Percentiles rank a stretch among this genome's conserved stretches.
phyloP scores from a whole-genome alignment of 2,888 invertebrate species.

The Masnerella sp. region DNA sequence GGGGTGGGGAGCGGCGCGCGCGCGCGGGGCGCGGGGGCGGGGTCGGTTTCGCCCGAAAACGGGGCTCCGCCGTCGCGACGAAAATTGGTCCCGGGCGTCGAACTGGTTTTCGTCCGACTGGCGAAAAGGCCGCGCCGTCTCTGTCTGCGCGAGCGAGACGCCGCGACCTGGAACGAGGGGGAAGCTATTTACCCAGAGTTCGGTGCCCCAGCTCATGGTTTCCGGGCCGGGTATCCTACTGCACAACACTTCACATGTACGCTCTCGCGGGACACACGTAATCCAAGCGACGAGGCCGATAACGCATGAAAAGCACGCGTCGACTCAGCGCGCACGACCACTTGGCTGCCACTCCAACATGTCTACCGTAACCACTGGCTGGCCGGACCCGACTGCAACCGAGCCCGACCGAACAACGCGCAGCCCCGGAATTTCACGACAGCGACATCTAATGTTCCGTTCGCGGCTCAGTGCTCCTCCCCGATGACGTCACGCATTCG shows the following conservation, averaged over 20 bases:
- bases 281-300: constrained; percentile 44
- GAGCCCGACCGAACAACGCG: constrained; percentile 48
- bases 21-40: constrained; percentile 9
- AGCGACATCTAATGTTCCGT: too few relatives aligned
- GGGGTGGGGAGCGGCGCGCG: neutral
- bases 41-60: constrained; percentile 15
- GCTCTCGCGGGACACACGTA: constrained; percentile 59
- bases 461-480: too few relatives aligned
- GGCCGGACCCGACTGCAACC: constrained; percentile 70
- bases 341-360: constrained; percentile 71
- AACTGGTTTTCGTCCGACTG: constrained; percentile 44
- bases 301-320: constrained; percentile 68
- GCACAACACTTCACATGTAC: constrained; percentile 71
- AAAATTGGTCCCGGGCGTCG: constrained; percentile 42
- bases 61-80: neutral
- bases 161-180: constrained; percentile 11
- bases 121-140: constrained; percentile 1
- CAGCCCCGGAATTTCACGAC: too few relatives aligned
- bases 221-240: constrained; percentile 70
- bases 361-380: constrained; percentile 75
- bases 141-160: constrained; percentile 2
- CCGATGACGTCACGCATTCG: too few relatives aligned
- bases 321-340: constrained; percentile 67
- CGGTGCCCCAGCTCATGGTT: constrained; percentile 79
- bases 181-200: constrained; percentile 77